These are phyloP conservation scores for Vanessa cardui DNA, from an alignment of 2,888 invertebrate species.

Conservation along the genomic window DNA sequence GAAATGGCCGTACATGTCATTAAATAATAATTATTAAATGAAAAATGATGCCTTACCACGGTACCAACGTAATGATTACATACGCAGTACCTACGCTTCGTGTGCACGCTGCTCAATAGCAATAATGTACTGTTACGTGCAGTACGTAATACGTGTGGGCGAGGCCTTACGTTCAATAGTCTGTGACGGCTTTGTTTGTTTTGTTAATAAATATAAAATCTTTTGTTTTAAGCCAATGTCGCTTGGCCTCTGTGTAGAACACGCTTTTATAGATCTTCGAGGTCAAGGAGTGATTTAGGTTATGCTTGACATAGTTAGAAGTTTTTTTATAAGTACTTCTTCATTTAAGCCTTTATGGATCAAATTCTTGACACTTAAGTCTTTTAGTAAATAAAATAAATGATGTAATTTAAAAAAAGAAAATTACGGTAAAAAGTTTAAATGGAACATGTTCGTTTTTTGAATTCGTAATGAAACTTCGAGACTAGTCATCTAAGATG, in stretches of 20 bases:
- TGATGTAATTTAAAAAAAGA: not conserved
- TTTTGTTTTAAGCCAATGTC: slow-evolving; percentile 11
- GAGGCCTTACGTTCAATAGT: slow-evolving; percentile 23
- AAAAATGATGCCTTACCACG: slow-evolving; percentile 3
- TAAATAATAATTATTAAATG: not conserved
- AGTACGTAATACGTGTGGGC: slow-evolving; percentile 19
- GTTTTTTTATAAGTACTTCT: no score
- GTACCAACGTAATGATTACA: slow-evolving; percentile 3
- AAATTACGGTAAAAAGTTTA: not conserved
- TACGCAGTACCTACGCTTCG: not conserved
- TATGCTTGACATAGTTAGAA: not conserved
- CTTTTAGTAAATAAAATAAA: no score
- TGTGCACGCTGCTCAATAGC: slow-evolving; percentile 3
- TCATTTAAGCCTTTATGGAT: no score
- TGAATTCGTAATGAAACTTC: slow-evolving; percentile 34
- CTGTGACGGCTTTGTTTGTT: slow-evolving; percentile 29
- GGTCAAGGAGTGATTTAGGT: not conserved
- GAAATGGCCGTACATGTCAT: not conserved
- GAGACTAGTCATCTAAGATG: slow-evolving; percentile 37
- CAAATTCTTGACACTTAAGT: not conserved
- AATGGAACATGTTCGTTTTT: slow-evolving; percentile 30
- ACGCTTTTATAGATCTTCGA: not conserved
- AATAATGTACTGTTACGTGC: slow-evolving; percentile 7
- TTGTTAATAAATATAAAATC: slow-evolving; percentile 13
- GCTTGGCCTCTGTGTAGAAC: not conserved